phyloP scores from a whole-genome alignment of 2,113 vertebrate genomes.

The Hymenochirus boettgeri region DNA sequence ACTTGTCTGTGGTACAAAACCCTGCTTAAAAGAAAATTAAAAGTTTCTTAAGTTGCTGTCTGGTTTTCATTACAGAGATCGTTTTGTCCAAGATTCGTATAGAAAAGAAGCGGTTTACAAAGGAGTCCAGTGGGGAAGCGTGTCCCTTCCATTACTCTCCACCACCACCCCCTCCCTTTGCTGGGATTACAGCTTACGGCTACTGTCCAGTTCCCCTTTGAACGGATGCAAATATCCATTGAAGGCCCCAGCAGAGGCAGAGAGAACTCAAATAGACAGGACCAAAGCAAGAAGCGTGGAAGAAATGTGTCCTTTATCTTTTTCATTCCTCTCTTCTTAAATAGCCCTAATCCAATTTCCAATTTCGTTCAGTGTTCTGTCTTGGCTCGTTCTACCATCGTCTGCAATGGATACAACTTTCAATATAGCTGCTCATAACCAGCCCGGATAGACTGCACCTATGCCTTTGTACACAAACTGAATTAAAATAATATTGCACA shows the following conservation, averaged over 20 bases:
- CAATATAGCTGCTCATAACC: slow-evolving; percentile 26
- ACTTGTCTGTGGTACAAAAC: slow-evolving; percentile 8
- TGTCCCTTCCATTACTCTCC: slow-evolving; percentile 34
- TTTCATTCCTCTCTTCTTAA: slow-evolving; percentile 27
- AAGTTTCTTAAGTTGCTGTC: slow-evolving; percentile 39
- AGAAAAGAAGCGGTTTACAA: slow-evolving; percentile 32
- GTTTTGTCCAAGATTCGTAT: slow-evolving; percentile 23
- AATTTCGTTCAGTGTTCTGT: slow-evolving; percentile 25
- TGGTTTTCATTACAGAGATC: slow-evolving; percentile 27
- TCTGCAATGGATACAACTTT: slow-evolving; percentile 32
- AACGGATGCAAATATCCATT: slow-evolving; percentile 41
- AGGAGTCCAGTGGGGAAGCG: slow-evolving; percentile 25
- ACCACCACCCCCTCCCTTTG: too few relatives aligned
- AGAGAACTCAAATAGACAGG: slow-evolving; percentile 28
- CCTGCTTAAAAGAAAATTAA: slow-evolving; percentile 34
- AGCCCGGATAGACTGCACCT: not conserved
- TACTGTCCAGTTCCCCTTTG: slow-evolving; percentile 35
- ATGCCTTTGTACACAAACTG: too few relatives aligned
- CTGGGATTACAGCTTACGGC: slow-evolving; percentile 25
- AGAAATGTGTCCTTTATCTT: slow-evolving; percentile 33
- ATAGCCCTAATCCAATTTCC: slow-evolving; percentile 41
- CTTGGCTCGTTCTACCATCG: slow-evolving; percentile 32
- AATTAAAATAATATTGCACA: too few relatives aligned
- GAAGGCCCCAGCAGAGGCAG: slow-evolving; percentile 7
- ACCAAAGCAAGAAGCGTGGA: slow-evolving; percentile 41